A percentile compares a stretch with the other conserved stretches of the same genome.
phyloP scores from a whole-genome alignment of 2,888 invertebrate genomes.

The Lithophane leautieri region DNA sequence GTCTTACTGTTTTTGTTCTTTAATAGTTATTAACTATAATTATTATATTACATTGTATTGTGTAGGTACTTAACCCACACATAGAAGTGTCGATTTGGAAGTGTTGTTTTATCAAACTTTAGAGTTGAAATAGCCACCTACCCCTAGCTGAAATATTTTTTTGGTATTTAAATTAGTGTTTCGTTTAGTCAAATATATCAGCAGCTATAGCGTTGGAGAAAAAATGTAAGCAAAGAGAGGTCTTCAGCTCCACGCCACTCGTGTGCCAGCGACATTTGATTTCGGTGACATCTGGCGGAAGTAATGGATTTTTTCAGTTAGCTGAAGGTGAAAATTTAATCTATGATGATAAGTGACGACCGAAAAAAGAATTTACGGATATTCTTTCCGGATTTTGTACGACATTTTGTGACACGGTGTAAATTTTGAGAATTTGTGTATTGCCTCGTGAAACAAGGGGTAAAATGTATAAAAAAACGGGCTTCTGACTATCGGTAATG shows the following conservation, averaged over 20 bases:
- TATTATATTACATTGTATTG: too few relatives aligned
- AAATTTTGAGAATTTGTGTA: constrained; percentile 21
- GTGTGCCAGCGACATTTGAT: constrained; percentile 86
- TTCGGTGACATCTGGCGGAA: constrained; percentile 90
- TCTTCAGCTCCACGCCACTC: constrained; percentile 68
- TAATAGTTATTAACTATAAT: not conserved
- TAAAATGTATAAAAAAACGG: not conserved
- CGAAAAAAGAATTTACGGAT: constrained; percentile 76
- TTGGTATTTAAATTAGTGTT: not conserved
- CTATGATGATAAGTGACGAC: constrained; percentile 86
- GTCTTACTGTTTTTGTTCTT: not conserved
- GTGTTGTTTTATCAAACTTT: not conserved
- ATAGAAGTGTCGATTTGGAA: not conserved
- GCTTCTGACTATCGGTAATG: too few relatives aligned
- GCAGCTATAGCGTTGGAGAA: not conserved
- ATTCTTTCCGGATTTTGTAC: constrained; percentile 66
- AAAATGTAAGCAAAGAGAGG: not conserved
- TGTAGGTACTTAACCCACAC: too few relatives aligned
- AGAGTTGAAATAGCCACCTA: not conserved
- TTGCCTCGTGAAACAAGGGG: not conserved
- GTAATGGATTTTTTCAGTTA: constrained; percentile 91
- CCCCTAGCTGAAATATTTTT: not conserved
- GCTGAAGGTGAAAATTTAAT: constrained; percentile 91
- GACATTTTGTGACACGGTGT: constrained; percentile 37
- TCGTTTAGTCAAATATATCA: not conserved